Base-by-base conservation (phyloP, 2,113 vertebrate species). In the Megaceryle maxima region DNA sequence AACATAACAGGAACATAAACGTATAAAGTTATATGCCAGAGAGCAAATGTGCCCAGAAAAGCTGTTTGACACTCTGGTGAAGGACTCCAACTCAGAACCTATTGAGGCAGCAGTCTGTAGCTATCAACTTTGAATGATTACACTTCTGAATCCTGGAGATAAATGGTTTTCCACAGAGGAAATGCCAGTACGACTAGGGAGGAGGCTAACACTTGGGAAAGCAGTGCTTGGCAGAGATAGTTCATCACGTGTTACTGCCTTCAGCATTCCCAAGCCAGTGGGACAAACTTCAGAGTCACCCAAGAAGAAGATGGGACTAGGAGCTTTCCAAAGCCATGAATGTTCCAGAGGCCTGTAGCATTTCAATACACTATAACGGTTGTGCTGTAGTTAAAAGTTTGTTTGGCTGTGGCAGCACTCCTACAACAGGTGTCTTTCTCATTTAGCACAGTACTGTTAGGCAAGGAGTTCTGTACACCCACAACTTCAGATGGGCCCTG, bases 151-250 rank as follows among this genome's bases (percentile, higher is more conserved):
- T 55, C n/a, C 75, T 63, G 21, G 43, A 87, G 44, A 81, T 72
- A 93, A 93, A 90, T 37, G 8, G 33, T 83, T 94, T 96, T 92
- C 62, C 87, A 81, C 29, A 62, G 57, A 72, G 66, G 84, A 94
- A 84, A 82, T 73, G 39, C 57, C 81, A 82, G 57, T 64, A 79
- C 28, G 77, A 75, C 69, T 33, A 88, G n/a, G 43, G 76, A 93
- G 13, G 15, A 77, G 64, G 69, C 53, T 70, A 94, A 57, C 22
- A 28, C 37, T 92, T 37, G 19, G 37, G 66, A 95, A 91, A 82
- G 69, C 28, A 78, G 48, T 22, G 16, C 53, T 91, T 84, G 74
- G 69, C 56, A 92, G 53, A 68, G 48, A 51, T 74, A 13, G 37
- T 92, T 82, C 72, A 69, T 55, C 50, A 22, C 17, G 29, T 72